These are phyloP conservation scores for Aramus guarauna DNA, from an alignment of 2,113 vertebrate genomes.

Conservation along the genomic window DNA sequence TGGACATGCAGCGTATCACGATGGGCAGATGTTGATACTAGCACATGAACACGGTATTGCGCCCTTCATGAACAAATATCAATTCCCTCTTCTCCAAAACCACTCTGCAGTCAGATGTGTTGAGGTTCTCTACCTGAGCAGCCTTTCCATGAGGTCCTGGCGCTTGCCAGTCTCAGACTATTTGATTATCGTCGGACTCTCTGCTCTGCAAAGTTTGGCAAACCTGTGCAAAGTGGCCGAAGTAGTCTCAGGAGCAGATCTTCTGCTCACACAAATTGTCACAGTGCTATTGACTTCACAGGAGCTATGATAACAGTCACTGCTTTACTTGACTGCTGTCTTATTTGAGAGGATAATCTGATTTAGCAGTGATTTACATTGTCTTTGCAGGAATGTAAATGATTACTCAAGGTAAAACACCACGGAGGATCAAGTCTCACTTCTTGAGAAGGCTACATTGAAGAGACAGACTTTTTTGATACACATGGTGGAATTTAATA, in stretches of 20 bases:
- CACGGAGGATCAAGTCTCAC: not conserved
- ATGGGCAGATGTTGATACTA: not conserved
- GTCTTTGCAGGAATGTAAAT: not conserved
- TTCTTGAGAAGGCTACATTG: not conserved
- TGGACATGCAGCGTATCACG: not conserved
- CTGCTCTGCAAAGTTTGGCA: not conserved
- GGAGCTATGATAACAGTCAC: not conserved
- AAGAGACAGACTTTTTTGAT: not conserved
- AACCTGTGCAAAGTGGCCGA: not conserved
- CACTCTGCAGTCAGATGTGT: not conserved
- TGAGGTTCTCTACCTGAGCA: not conserved
- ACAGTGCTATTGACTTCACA: not conserved
- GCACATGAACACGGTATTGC: not conserved
- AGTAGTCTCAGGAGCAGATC: not conserved
- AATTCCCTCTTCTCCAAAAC: not conserved
- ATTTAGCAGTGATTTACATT: not conserved
- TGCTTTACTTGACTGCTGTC: not conserved
- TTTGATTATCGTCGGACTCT: not conserved
- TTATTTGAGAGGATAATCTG: not conserved
- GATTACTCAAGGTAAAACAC: not conserved
- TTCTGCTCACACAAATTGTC: not conserved
- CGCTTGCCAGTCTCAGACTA: not conserved
- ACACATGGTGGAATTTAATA: not conserved
- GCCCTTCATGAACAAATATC: not conserved
- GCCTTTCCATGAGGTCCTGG: fast-evolving